A percentile compares a stretch with the other conserved stretches of the same genome.
These are phyloP conservation scores for Melangyna quadrimaculata DNA, from an alignment of 2,888 invertebrate genomes.

Conservation along the genomic window DNA sequence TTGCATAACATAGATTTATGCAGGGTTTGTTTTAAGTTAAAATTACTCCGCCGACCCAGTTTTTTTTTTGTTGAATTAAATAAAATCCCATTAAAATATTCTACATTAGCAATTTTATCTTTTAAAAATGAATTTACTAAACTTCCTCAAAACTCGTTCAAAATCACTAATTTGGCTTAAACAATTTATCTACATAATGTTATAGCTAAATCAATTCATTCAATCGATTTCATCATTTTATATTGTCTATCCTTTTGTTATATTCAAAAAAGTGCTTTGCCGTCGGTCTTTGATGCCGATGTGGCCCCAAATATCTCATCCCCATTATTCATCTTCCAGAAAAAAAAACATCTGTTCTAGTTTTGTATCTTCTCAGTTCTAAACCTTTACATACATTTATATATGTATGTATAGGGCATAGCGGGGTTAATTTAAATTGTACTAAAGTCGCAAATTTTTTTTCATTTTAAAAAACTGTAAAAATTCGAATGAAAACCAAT, in stretches of 20 bases:
- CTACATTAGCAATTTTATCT: background rate
- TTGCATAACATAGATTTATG: too few relatives aligned
- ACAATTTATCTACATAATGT: background rate
- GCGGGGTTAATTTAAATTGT: background rate
- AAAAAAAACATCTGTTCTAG: background rate
- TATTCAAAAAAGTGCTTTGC: background rate
- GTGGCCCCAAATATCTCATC: background rate
- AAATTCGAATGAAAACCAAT: too few relatives aligned
- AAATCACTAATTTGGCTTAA: background rate
- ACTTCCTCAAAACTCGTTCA: background rate
- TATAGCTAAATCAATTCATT: background rate
- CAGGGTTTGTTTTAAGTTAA: too few relatives aligned
- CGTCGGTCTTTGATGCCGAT: too few relatives aligned
- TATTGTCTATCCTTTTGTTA: background rate
- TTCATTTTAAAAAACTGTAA: background rate
- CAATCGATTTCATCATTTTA: background rate
- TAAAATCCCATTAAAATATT: too few relatives aligned
- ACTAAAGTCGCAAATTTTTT: background rate
- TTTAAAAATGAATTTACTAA: background rate
- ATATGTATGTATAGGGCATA: too few relatives aligned
- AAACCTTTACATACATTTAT: too few relatives aligned
- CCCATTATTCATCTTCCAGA: background rate
- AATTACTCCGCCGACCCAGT: too few relatives aligned
- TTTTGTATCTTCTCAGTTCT: background rate
- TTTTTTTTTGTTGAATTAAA: too few relatives aligned